Percentiles rank a stretch among this genome's conserved stretches.
Conservation (phyloP, 2,888 invertebrate genomes). For the Leptinotarsa rubiginosa region DNA sequence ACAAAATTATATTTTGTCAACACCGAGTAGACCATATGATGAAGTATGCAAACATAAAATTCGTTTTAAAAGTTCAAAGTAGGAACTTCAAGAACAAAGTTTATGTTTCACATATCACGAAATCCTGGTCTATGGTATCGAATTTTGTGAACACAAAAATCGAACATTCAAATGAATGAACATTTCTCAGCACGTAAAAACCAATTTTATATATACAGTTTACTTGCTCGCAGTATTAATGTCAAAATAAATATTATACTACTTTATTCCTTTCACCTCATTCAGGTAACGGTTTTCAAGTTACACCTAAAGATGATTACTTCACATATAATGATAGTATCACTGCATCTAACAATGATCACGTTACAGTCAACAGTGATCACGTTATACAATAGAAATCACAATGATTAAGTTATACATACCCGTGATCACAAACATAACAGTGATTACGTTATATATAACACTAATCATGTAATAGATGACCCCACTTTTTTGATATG, state of each 20-base stretch:
- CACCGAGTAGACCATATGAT: background rate
- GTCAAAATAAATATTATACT: no score
- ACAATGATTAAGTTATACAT: background rate
- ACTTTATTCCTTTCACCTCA: background rate
- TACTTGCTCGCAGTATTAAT: no score
- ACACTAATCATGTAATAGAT: no score
- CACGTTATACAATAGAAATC: background rate
- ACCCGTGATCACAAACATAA: background rate
- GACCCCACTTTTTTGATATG: no score
- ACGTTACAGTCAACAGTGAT: background rate
- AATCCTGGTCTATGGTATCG: background rate
- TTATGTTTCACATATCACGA: background rate
- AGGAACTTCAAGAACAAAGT: background rate
- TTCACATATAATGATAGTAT: background rate
- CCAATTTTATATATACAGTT: no score
- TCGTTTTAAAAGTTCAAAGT: constrained; percentile 22
- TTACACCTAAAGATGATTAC: background rate
- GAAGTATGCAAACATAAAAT: constrained; percentile 6
- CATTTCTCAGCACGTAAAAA: no score
- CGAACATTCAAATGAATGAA: no score
- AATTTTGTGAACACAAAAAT: background rate
- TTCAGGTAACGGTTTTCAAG: background rate
- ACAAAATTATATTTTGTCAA: background rate
- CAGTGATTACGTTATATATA: no score
- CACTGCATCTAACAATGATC: background rate